phyloP scores from a whole-genome alignment of 2,113 vertebrate species.

The Boulengeromyrus knoepffleri region DNA sequence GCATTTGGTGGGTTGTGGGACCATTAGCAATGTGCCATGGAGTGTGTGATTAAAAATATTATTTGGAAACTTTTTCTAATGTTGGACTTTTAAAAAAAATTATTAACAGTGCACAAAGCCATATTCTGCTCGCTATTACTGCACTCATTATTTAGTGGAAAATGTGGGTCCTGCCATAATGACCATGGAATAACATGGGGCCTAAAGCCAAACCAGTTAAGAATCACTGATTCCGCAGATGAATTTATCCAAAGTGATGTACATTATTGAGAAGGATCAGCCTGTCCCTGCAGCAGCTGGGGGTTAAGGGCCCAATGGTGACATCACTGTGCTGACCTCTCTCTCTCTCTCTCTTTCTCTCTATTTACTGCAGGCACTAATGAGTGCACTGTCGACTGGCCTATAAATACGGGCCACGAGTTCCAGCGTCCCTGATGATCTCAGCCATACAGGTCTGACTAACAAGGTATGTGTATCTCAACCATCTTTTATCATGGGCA shows the following conservation, averaged over 20 bases:
- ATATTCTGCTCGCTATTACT: not conserved
- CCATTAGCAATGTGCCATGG: not conserved
- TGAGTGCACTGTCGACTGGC: not conserved
- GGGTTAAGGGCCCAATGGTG: not conserved
- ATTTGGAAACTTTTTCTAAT: not conserved
- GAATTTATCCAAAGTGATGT: not conserved
- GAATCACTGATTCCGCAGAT: not conserved
- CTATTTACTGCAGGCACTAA: not conserved
- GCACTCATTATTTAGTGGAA: not conserved
- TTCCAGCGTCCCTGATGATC: not conserved
- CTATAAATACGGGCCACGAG: not conserved
- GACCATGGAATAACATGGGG: not conserved
- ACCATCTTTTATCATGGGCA: not conserved
- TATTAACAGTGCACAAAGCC: not conserved
- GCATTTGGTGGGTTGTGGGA: not conserved
- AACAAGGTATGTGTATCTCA: not conserved
- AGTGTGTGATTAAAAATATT: not conserved
- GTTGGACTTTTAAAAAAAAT: not conserved
- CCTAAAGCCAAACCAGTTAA: not conserved
- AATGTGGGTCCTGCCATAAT: not conserved
- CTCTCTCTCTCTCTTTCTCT: not conserved
- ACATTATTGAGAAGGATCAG: not conserved
- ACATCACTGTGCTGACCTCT: not conserved
- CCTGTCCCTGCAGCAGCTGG: not conserved
- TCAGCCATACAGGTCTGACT: not conserved